Conservation (phyloP, 2,888 invertebrate genomes). For the Stenotaenia linearis region DNA sequence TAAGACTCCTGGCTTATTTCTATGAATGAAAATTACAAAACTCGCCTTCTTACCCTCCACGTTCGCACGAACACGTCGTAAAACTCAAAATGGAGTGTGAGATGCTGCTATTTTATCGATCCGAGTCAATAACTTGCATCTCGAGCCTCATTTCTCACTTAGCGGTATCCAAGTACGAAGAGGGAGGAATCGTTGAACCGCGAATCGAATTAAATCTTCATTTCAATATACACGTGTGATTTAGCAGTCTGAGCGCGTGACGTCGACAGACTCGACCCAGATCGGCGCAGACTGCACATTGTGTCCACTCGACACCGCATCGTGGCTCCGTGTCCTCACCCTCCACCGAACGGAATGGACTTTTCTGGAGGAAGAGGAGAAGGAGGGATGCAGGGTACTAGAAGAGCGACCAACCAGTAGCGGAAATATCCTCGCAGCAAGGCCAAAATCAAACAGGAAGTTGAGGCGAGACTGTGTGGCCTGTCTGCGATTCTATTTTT, state of each 20-base stretch:
- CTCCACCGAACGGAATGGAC: neutral
- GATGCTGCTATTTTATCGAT: neutral
- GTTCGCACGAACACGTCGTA: neutral
- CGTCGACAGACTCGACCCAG: neutral
- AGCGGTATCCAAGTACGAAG: neutral
- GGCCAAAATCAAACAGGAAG: neutral
- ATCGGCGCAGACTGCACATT: too few species aligned
- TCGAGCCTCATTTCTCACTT: neutral
- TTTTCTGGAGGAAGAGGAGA: neutral
- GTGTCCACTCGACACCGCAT: neutral
- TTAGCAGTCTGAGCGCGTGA: too few species aligned
- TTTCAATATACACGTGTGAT: too few species aligned
- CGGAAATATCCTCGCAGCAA: slow-evolving; percentile 4
- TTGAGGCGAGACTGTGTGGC: neutral
- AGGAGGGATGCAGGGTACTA: neutral
- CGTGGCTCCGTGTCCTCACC: neutral
- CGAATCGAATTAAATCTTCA: too few species aligned
- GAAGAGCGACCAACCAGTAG: neutral
- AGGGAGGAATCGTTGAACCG: too few species aligned
- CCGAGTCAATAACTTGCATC: neutral
- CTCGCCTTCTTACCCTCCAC: neutral
- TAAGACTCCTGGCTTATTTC: neutral
- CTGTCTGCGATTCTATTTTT: slow-evolving; percentile 4
- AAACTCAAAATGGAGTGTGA: neutral
- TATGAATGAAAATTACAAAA: neutral